phyloP scores from a whole-genome alignment of 2,797 vertebrate species.

The Sebastes taczanowskii region DNA sequence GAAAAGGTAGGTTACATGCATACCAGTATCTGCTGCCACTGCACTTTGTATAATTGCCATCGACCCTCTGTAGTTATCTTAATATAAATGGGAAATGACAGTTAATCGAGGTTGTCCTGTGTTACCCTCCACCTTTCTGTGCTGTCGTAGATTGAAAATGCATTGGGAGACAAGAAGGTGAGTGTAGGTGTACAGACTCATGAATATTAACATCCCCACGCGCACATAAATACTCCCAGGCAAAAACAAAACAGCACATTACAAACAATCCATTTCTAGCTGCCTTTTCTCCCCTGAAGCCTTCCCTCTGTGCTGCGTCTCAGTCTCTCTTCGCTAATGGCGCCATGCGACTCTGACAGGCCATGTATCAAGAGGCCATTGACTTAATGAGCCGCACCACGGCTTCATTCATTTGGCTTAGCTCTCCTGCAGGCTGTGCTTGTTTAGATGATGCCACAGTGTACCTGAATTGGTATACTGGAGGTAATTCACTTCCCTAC shows the following conservation, averaged over 20 bases:
- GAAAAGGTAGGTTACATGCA: slow-evolving; percentile 66
- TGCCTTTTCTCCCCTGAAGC: slow-evolving; percentile 33
- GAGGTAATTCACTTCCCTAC: background rate
- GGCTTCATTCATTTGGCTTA: slow-evolving; percentile 31
- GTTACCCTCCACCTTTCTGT: slow-evolving; percentile 25
- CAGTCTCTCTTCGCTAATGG: slow-evolving; percentile 32
- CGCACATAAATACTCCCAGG: background rate
- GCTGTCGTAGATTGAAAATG: slow-evolving; percentile 50
- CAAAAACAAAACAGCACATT: slow-evolving; percentile 12
- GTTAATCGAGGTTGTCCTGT: slow-evolving; percentile 32
- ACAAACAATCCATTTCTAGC: slow-evolving; percentile 19
- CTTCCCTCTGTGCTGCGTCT: slow-evolving; percentile 17
- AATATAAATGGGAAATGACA: background rate
- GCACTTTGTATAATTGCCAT: background rate
- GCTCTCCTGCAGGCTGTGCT: slow-evolving; percentile 17
- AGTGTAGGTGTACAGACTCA: slow-evolving; percentile 38
- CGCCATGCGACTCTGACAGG: slow-evolving; percentile 12
- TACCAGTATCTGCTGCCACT: background rate
- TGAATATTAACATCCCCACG: background rate
- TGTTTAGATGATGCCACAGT: slow-evolving; percentile 33
- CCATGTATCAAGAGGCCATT: slow-evolving; percentile 48
- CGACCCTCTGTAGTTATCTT: background rate
- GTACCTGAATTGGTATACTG: slow-evolving; percentile 8
- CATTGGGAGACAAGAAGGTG: slow-evolving; percentile 58
- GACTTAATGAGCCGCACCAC: slow-evolving; percentile 50